A percentile compares a stretch with the other conserved stretches of the same genome.
Evolutionary conservation across 2,888 invertebrate genomes (phyloP).

Genomic region (Pammene fasciana): DNA sequence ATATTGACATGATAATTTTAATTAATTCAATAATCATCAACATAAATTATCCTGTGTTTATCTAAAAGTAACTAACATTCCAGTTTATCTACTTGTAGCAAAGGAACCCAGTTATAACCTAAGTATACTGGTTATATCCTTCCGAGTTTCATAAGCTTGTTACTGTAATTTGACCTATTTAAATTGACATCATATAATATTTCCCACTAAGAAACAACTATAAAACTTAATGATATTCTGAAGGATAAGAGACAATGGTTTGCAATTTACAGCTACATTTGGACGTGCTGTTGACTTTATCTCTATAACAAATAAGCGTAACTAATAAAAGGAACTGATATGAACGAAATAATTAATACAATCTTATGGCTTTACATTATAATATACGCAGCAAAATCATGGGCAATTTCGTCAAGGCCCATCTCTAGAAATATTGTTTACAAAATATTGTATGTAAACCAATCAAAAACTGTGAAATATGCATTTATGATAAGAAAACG

Average conservation of each 20-base stretch:
- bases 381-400: slow-evolving; percentile 15
- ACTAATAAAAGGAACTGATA: slow-evolving; percentile 33
- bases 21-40: no score
- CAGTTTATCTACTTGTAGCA: not conserved
- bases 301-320: slow-evolving; percentile 28
- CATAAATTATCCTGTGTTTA: no score
- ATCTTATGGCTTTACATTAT: slow-evolving; percentile 18
- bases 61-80: not conserved
- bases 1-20: no score
- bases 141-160: not conserved
- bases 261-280: slow-evolving; percentile 31
- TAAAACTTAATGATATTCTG: slow-evolving; percentile 14
- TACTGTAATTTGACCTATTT: slow-evolving; percentile 29
- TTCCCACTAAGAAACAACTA: not conserved
- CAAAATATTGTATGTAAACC: slow-evolving; percentile 29
- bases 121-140: slow-evolving; percentile 5
- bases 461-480: slow-evolving; percentile 47
- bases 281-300: slow-evolving; percentile 8
- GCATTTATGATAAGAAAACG: slow-evolving; percentile 58
- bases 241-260: slow-evolving; percentile 4
- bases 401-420: not conserved
- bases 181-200: not conserved
- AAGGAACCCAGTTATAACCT: not conserved
- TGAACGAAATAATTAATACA: slow-evolving; percentile 20
- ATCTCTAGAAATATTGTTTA: slow-evolving; percentile 16